Conservation (phyloP, 2,797 vertebrate genomes). For the Chiloscyllium punctatum region DNA sequence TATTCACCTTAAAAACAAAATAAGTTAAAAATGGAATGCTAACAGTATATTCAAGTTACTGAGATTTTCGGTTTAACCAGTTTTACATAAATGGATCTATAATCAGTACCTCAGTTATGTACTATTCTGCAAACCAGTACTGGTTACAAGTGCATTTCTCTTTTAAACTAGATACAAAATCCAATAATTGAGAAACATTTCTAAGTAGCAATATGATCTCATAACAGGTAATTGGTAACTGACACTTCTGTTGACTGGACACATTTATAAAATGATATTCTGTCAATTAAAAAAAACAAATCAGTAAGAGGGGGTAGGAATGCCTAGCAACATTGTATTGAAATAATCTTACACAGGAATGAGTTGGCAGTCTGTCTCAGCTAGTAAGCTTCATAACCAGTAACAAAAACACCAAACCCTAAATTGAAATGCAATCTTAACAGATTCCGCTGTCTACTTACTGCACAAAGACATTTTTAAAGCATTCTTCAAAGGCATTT, state of each 20-base stretch:
- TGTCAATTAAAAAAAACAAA: background rate
- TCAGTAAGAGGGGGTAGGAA: background rate
- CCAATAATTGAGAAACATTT: slow-evolving; percentile 20
- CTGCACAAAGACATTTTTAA: background rate
- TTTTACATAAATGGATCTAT: background rate
- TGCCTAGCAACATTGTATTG: background rate
- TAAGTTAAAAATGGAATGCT: background rate
- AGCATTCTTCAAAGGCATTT: background rate
- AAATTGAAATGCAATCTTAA: background rate
- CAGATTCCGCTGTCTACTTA: background rate
- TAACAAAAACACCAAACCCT: background rate
- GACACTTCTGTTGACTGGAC: background rate
- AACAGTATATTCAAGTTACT: background rate
- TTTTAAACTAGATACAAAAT: background rate
- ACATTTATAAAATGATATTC: background rate
- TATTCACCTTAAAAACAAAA: slow-evolving; percentile 3
- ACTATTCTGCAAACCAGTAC: background rate
- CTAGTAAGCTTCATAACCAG: background rate
- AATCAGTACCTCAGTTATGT: slow-evolving; percentile 8
- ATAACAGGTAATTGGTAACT: background rate
- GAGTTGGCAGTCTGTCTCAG: background rate
- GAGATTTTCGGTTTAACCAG: background rate
- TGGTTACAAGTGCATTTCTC: background rate
- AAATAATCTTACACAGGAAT: background rate
- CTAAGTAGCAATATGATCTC: background rate